Base-by-base conservation (phyloP, 2,888 invertebrate species). In the Pomacea canaliculata region DNA sequence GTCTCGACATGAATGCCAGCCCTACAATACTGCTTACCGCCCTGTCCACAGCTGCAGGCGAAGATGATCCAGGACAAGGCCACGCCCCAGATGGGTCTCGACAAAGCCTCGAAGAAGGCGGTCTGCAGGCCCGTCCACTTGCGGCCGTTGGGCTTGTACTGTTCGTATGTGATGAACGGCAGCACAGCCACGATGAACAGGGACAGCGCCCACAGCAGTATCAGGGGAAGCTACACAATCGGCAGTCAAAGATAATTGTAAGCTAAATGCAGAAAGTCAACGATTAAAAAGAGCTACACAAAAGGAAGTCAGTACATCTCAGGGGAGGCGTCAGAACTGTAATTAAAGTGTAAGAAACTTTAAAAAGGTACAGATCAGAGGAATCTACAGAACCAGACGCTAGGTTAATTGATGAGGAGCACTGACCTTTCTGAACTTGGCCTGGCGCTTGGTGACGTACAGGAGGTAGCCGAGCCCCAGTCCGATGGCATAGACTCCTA, bases 11-110 rank as follows among this genome's bases (percentile, higher is more conserved):
- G 37, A 37, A 37, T 37, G 3, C 37, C 37, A 37, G 37, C 37
- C 37, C 37, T 1, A 37, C 4, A 37, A 37, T 5, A 37, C 37
- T 37, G 37, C 82, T 62, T 78, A 90, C 88, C 91, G 86, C 92
- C 92, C 81, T 91, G 89, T 23, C 92, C 92, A 73, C 89, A 85
- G 37, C 88, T 85, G 78, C 92, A 92, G 70, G 91, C 91, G 83
- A 92, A 91, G 67, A 93, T 90, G n/a, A 93, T 88, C 93, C 93
- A 93, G 60, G 88, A 86, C 19, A 93, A 79, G 2, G 90, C 91
- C 10, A 91, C 69, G 7, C 90, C 88, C 93, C 93, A 93, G 27
- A 89, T 85, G 23, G 91, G 90, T 75, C 91, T 85, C 63, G 90
- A 89, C 69, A 91, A 79, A 10, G 90, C 87, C 59, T 91, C 83